Base-by-base conservation (phyloP, 2,888 invertebrate species). In the Stratiomys singularior region DNA sequence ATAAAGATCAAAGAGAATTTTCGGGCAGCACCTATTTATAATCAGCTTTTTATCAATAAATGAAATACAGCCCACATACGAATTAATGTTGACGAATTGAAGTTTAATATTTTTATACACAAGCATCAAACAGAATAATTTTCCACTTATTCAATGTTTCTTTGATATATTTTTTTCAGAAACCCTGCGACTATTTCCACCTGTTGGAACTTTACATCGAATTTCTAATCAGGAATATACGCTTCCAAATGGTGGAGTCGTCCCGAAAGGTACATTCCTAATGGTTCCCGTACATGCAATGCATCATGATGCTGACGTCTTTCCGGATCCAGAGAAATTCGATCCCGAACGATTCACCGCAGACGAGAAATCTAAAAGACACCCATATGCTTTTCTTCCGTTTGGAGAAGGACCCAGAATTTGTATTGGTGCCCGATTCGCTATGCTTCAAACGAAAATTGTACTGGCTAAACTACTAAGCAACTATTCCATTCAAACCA, bases 271-370 rank as follows among this genome's bases (percentile, higher is more conserved):
- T 1, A 82, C 82, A 7, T 56, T 76, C 11, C 80, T 85, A 4
- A 67, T 82, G 5, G 81, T 86, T 27, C 82, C 85, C 0, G 79
- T 83, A 23, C 79, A 79, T 63, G 84, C 82, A 37, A 81, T 87
- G 37, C 87, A 87, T 74, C 81, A 82, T 44, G 86, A 86, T 81
- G 82, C 84, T 0, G 80, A 84, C 58, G 82, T 84, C 78, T 86
- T 83, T 79, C 83, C 85, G 4, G 81, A 87, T 25, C 86, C 87
- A 18, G 81, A 83, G 44, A 82, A 81, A 69, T 87, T 84, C 79
- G 83, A 86, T 79, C 87, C 87, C 0, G 85, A 86, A 63, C 81
- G 86, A 56, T 87, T 87, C 81, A 81, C 77, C 5, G 79, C 81
- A 0, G 83, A 83, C 74, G 81, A 82, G 27, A 81, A 82, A 76